Conservation (phyloP, 1,140 invertebrate genomes). For the Ganaspis sp. region DNA sequence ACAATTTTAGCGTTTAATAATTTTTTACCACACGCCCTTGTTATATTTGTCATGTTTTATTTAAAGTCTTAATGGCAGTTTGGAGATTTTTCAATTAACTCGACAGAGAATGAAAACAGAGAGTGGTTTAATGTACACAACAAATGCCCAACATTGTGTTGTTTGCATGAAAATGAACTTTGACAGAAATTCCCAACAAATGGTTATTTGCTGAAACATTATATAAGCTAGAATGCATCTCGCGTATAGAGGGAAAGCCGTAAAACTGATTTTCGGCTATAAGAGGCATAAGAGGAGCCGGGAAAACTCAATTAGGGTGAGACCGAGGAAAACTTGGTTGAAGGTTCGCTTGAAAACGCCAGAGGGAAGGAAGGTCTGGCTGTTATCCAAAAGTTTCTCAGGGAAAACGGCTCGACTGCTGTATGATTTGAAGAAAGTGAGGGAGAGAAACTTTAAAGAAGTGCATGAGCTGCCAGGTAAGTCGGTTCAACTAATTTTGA, state of each 20-base stretch:
- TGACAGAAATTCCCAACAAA: neutral
- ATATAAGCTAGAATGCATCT: too few relatives aligned
- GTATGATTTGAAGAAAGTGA: conserved; percentile 4
- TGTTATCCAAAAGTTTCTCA: neutral
- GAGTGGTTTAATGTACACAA: neutral
- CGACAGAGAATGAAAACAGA: too few relatives aligned
- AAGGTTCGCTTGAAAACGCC: conserved; percentile 33
- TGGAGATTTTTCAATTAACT: too few relatives aligned
- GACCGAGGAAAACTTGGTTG: conserved; percentile 46
- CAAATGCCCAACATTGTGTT: neutral
- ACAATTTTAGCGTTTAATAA: too few relatives aligned
- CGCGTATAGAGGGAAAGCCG: neutral
- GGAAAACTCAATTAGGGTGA: conserved; percentile 57
- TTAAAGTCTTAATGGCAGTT: too few relatives aligned
- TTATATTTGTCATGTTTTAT: too few relatives aligned
- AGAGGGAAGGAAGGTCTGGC: neutral
- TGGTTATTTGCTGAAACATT: conserved; percentile 1
- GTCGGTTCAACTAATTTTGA: neutral
- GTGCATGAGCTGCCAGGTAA: neutral
- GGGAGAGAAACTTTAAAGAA: conserved; percentile 1
- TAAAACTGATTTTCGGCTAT: conserved; percentile 39
- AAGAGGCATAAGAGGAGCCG: conserved; percentile 12
- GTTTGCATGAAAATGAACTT: neutral
- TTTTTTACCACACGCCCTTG: too few relatives aligned
- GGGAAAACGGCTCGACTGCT: neutral